Conservation (phyloP, 1,140 invertebrate genomes). For the Conopomorpha cramerella region DNA sequence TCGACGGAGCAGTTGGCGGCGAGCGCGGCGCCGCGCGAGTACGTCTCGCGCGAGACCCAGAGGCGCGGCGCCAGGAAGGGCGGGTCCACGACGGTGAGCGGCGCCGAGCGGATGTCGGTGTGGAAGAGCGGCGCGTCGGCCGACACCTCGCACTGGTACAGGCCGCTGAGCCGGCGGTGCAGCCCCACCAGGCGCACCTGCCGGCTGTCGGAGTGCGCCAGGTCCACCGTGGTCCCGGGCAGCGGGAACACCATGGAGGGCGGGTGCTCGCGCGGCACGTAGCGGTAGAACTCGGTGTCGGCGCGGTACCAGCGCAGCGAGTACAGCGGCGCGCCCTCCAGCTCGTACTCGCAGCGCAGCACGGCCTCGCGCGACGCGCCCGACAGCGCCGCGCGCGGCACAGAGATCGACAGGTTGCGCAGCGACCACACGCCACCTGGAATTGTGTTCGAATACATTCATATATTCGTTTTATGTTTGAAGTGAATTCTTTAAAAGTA, state of each 20-base stretch:
- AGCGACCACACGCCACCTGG: constrained; percentile 70
- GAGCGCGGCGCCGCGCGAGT: constrained; percentile 70
- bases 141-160: constrained; percentile 77
- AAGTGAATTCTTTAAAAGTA: too few species aligned
- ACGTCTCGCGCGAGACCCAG: constrained; percentile 60
- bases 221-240: constrained; percentile 72
- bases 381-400: constrained; percentile 73
- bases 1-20: constrained; percentile 71
- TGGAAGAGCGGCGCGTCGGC: constrained; percentile 72
- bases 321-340: constrained; percentile 76
- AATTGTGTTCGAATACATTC: too few species aligned
- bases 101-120: constrained; percentile 67
- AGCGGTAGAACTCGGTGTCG: constrained; percentile 79
- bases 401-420: constrained; percentile 72
- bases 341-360: constrained; percentile 79
- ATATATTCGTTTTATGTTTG: too few species aligned
- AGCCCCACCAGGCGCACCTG: constrained; percentile 74
- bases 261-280: constrained; percentile 70
- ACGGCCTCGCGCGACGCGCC: constrained; percentile 70
- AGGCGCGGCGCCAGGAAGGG: constrained; percentile 39
- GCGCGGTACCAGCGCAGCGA: constrained; percentile 84
- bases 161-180: constrained; percentile 65
- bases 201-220: constrained; percentile 63
- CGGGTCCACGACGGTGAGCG: constrained; percentile 67
- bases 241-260: constrained; percentile 71